Evolutionary conservation across 2,113 vertebrate species (phyloP).

Genomic region (Hiodon alosoides): DNA sequence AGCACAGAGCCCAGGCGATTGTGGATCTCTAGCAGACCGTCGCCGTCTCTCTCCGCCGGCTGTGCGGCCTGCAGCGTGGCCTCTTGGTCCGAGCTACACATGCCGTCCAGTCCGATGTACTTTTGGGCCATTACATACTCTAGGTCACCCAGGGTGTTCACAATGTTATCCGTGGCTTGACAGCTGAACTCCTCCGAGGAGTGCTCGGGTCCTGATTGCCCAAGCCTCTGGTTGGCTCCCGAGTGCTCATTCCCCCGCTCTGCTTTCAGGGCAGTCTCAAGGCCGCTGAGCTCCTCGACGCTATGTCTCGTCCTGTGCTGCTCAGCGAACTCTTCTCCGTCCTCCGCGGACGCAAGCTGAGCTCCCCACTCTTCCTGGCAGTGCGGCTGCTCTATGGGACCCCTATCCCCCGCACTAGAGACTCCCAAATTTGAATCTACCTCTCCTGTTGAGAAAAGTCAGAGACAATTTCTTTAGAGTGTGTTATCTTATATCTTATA

Average conservation of each 20-base stretch:
- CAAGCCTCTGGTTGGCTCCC: conserved; percentile 20
- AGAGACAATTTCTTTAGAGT: not conserved
- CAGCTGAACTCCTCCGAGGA: conserved; percentile 3
- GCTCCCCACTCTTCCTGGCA: conserved; percentile 29
- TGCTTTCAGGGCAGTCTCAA: conserved; percentile 60
- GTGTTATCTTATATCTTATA: not conserved
- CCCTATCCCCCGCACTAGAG: conserved; percentile 24
- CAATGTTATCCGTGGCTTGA: conserved; percentile 32
- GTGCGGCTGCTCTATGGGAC: conserved; percentile 11
- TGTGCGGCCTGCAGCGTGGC: conserved; percentile 46
- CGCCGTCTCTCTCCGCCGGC: conserved; percentile 39
- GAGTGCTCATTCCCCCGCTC: conserved; percentile 55
- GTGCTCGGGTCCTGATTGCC: not conserved
- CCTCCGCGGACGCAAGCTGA: conserved; percentile 25
- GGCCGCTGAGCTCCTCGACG: conserved; percentile 55
- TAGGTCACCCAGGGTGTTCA: conserved; percentile 24
- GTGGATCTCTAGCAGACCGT: conserved; percentile 39
- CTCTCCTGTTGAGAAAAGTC: conserved; percentile 42
- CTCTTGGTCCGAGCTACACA: conserved; percentile 58
- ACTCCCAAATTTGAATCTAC: conserved; percentile 13
- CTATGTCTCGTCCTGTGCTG: conserved; percentile 42
- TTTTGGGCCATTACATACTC: conserved; percentile 43
- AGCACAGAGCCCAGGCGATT: conserved; percentile 2
- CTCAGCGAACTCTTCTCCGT: conserved; percentile 42
- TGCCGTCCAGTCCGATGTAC: conserved; percentile 67